Base-by-base conservation (phyloP, 1,140 invertebrate genomes). In the Drosophila pseudoananassae region DNA sequence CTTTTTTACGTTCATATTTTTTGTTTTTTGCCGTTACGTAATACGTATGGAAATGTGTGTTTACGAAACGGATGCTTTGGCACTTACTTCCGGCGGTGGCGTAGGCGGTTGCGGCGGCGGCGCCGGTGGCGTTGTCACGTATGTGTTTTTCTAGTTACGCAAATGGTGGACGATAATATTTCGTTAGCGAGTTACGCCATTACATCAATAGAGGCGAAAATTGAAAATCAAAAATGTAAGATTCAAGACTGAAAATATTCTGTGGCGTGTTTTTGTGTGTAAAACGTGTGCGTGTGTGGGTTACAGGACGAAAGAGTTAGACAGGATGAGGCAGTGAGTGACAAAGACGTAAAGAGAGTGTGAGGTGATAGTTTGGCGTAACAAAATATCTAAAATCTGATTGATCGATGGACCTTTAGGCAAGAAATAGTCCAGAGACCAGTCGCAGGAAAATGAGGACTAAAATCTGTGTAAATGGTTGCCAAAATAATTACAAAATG, bases 61-160 rank as follows among this genome's bases (percentile, higher is more conserved):
- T 38, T 70, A 38, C 49, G 71, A 70, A 69, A 69, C 73, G 53
- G 53, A 49, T 70, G 73, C 60, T 58, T 88, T 78, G 78, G 51
- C 78, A 87, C 82, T 87, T 87, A 87, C 82, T 87, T 87, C 82
- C 82, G 82, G 82, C 82, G 82, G 83, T 88, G 82, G 82, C 75
- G 82, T 78, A 59, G 82, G 82, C 75, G 78, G 82, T 75, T 56
- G 60, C 53, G 83, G 83, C 59, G 82, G 82, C 59, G 82, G 82
- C 75, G 78, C 82, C 82, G 55, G 49, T 70, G 82, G 82, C 79
- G 82, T 87, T 61, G 82, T 87, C 75, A 87, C 82, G 75, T 87
- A 87, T 82, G 82, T 87, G 75, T 87, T 87, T 87, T 87, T 87
- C 82, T 87, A 87, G 73, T 87, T 87, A 74, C 73, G 77, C 71